Base-by-base conservation (phyloP, 35 echinoderm and acorn worm genomes). In the Chiridota heheva region DNA sequence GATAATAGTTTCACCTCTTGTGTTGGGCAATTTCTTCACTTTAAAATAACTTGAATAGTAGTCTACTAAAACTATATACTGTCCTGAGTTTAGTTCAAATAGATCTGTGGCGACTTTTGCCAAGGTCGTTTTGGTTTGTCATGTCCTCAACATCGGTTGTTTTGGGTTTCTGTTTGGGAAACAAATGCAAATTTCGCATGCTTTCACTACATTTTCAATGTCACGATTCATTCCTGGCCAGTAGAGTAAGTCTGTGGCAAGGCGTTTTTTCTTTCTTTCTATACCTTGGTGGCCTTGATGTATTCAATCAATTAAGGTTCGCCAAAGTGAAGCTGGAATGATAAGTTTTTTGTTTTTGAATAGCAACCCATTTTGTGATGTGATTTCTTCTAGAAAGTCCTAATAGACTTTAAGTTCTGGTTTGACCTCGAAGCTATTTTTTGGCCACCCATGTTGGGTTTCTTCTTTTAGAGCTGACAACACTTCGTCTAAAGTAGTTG, bases 11-110 rank as follows among this genome's bases (percentile, higher is more conserved):
- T 53, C 22, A 13, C 10, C 10, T 13, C 12, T 53, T 53, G 22
- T 13, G 22, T 12, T 13, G 12, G 22, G 12, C 22, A 53, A 53
- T 12, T 76, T 58, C 40, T 73, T 38, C 17, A 89, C 58, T 41
- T 89, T 69, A 36, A 53, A 55, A 57, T 44, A 89, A 17, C 34
- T 81, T 18, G 87, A 89, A 42, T 82, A 89, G n/a, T 75, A 89
- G 48, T 89, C 87, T 13, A 80, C 71, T 12, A 69, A 45, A 1
- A 88, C 36, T 4, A 81, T 2, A 40, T 70, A 81, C 39, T 76
- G 40, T 24, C 41, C 35, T 16, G 25, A 39, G 16, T 44, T 53
- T 18, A 82, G 55, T 35, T 82, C 80, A 32, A 69, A 69, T n/a
- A 69, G 36, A 39, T 69, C 65, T 5, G 65, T 69, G 4, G 28